Base-by-base conservation (phyloP, 1,140 invertebrate genomes). In the Tenebrio molitor region DNA sequence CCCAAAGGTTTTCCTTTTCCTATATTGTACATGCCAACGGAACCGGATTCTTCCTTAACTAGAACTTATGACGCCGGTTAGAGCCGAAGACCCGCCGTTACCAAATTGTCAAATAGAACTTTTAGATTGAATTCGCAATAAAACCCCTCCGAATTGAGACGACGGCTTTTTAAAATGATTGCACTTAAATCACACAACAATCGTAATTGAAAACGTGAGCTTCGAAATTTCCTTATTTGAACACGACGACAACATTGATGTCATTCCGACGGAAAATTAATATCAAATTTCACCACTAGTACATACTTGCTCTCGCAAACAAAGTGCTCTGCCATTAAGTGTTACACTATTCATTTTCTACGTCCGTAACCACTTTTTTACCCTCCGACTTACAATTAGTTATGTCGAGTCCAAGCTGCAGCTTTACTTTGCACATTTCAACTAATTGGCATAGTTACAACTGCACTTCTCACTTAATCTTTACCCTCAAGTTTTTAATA, bases 181-280 rank as follows among this genome's bases (percentile, higher is more conserved):
- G 36, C 36, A 39, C 36, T 39, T 39, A 39, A 39, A 39, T 39
- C 36, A 39, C 36, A 39, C 36, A 39, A 39, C 36, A 39, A 39
- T 39, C 36, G 36, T 39, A 39, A 39, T 39, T 39, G 36, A 12
- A 39, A 39, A n/a, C 12, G 36, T 39, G 3, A 39, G 36, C 4
- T 2, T n/a, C 2, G 36, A 39, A 39, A 39, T 39, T 7, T 39
- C 2, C 36, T 39, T 39, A 39, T 39, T 39, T 39, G 2, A n/a
- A 39, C 6, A 2, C 5, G 36, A n/a, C 36, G 36, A 39, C 36
- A 39, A 12, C 36, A 3, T 7, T 12, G n/a, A n/a, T n/a, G 36
- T 7, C 12, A 39, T 39, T 39, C 12, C 36, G 12, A 39, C 36
- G 12, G 6, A 3, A 39, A 39, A 39, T 39, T 39, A 39, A 39